Evolutionary conservation across 2,113 vertebrate genomes (phyloP), one percentile per base, ranked within the genome.

Genomic region (Falcunculus frontatus): DNA sequence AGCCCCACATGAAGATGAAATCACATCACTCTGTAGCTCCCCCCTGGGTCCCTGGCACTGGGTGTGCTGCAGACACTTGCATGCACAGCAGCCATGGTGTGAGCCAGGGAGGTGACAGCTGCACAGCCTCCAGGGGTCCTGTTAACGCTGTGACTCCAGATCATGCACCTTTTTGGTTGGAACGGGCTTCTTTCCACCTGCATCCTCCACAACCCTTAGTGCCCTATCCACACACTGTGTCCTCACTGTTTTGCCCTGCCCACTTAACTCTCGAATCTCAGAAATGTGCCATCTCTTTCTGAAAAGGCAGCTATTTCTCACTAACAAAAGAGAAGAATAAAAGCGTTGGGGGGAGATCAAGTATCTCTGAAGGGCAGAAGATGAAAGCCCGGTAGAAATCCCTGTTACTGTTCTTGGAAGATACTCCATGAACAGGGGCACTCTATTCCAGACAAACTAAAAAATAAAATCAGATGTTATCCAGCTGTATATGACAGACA

Each of bases 251-350:
- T 68, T 84, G 23, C 39, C 35, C 74, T 78, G n/a, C 60, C 18
- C 46, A 14, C 53, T 75, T 74, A 89, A 55, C 37, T 82, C 46
- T 87, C 9, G 0, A 18, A 41, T 53, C 30, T 62, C 57, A 92
- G 67, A 32, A 57, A 89, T 46, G 15, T 16, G 33, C 14, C 33
- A 16, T 78, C 52, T 87, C 27, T 93, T 89, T 90, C 44, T 95
- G 78, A 82, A 93, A 79, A 90, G 67, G 37, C 49, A 94, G 41
- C 32, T 67, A 59, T 87, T 82, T 94, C 62, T 87, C 82, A 56
- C 32, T 80, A 70, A 68, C 18, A 44, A 67, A 84, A 84, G 9
- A 73, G 62, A 84, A 78, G 33, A 84, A 70, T 44, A 33, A 56
- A 87, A 89, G 37, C 15, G 18, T 2, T 63, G 20, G 37, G 30